Evolutionary conservation across 1,140 invertebrate species (phyloP), one percentile per base, ranked within the genome.

Genomic region (Ceratosolen fusciceps): DNA sequence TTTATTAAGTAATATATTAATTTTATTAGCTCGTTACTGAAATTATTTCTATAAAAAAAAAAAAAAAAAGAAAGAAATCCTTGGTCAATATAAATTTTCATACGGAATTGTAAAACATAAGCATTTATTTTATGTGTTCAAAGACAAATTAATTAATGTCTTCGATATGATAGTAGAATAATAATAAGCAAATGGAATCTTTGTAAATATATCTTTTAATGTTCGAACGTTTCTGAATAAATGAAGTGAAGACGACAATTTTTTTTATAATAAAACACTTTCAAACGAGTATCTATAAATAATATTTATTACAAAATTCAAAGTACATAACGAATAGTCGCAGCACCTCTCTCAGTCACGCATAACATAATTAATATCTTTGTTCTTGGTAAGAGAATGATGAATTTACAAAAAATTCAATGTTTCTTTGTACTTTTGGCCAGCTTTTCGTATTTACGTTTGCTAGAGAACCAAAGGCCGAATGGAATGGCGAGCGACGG

Each of bases 401-500:
- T 78, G 29, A 77, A 81, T 81, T 79, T 79, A 71, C 0, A 34
- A 37, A 82, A 76, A 60, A 43, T 83, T 89, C 80, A 90, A 73
- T 90, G 89, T 75, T 90, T 90, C 26, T 90, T 90, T 1, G 82
- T 84, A 19, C 26, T 84, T 76, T 90, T 90, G 37, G 87, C 79
- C 10, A 96, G 89, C 84, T 94, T 94, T 86, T 98, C 97, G 86
- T 99, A 99, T 93, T 98, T 98, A 84, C 93, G 95, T 90, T 98
- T 99, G 86, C 97, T 98, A 29, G 95, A 95, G 87, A 94, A 97
- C 97, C 97, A 99, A 67, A 99, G 91, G 34, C 95, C 93, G 88
- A 98, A 97, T 39, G 98, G 98, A 89, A 99, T 97, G n/a, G 94
- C 94, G 21, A 99, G 90, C 4, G 97, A 98, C 68, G 98, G 98